Evolutionary conservation across 2,797 vertebrate genomes (phyloP).

Genomic region (Leuciscus waleckii): DNA sequence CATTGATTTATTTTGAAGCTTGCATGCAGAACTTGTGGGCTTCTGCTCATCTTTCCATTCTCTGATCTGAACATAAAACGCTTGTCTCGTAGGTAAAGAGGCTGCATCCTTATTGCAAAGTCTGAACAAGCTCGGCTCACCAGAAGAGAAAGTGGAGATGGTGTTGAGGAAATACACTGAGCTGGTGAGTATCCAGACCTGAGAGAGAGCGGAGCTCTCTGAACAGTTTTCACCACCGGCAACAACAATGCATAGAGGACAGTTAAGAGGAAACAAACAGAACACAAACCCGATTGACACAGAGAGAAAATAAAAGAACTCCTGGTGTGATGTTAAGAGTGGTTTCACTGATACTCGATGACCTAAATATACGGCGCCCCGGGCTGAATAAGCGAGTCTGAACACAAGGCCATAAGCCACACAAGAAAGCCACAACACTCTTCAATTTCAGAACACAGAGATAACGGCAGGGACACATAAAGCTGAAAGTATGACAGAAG

Average conservation of each 20-base stretch:
- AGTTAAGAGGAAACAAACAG: constrained; percentile 43
- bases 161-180: constrained; percentile 88
- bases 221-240: constrained; percentile 10
- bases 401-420: constrained; percentile 49
- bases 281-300: constrained; percentile 30
- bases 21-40: constrained; percentile 27
- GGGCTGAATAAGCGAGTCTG: constrained; percentile 34
- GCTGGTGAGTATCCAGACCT: constrained; percentile 81
- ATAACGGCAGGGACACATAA: background rate
- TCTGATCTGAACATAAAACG: constrained; percentile 32
- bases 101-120: constrained; percentile 83
- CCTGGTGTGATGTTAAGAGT: constrained; percentile 52
- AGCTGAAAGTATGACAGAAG: background rate
- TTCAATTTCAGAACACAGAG: constrained; percentile 14
- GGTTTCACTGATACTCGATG: constrained; percentile 53
- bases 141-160: constrained; percentile 87
- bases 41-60: constrained; percentile 32
- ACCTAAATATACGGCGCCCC: constrained; percentile 59
- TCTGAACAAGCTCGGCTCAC: constrained; percentile 80
- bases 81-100: constrained; percentile 81
- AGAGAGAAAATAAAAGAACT: constrained; percentile 39
- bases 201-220: background rate
- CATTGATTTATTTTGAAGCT: constrained; percentile 47
- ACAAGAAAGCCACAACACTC: constrained; percentile 30
- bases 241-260: constrained; percentile 15